Evolutionary conservation across 2,797 vertebrate genomes (phyloP).

Genomic region (Triplophysa bombifrons): DNA sequence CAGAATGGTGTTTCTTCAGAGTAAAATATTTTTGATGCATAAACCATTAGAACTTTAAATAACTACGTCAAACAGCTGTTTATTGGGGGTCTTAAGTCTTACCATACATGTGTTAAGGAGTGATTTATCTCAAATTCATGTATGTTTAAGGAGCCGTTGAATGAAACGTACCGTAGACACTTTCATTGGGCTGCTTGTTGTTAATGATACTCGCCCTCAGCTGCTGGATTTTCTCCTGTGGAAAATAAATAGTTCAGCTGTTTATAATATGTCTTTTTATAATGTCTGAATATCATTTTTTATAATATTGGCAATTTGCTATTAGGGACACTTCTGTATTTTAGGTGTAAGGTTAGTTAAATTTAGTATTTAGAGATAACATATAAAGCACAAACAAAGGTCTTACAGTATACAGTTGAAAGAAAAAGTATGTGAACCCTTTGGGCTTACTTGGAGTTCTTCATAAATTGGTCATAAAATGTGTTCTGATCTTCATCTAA

Average conservation of each 20-base stretch:
- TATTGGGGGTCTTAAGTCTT: not conserved
- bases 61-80: not conserved
- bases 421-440: too few species aligned
- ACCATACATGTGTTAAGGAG: not conserved
- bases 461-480: too few species aligned
- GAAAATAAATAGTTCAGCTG: conserved; percentile 22
- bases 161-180: conserved; percentile 72
- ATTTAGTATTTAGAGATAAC: too few species aligned
- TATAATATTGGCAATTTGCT: too few species aligned
- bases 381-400: too few species aligned
- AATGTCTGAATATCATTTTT: too few species aligned
- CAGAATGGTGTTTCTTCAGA: not conserved
- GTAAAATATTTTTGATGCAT: conserved; percentile 30
- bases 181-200: conserved; percentile 62
- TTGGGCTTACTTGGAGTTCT: too few species aligned
- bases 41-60: conserved; percentile 20
- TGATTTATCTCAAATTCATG: not conserved
- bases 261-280: not conserved
- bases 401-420: too few species aligned
- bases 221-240: conserved; percentile 70
- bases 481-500: too few species aligned
- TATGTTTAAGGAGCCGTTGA: not conserved
- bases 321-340: not conserved
- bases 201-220: conserved; percentile 60
- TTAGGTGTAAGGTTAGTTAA: not conserved